These are phyloP conservation scores for Montipora efflorescens DNA, from an alignment of 64 coral and sea anemone species.

Conservation along the genomic window DNA sequence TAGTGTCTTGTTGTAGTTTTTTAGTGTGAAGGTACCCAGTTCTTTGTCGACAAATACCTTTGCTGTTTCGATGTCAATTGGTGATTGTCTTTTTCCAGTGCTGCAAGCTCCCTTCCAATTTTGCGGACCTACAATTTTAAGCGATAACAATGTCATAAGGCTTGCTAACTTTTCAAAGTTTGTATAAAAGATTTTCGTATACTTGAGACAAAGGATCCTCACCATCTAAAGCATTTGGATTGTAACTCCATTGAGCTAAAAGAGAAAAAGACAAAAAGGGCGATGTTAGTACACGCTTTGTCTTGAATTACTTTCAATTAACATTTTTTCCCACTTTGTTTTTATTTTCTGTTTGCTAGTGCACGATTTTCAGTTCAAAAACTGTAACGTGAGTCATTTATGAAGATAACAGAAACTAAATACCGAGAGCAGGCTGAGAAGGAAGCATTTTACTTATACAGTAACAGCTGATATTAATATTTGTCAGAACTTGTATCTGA, in stretches of 20 bases:
- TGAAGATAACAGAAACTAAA: too few relatives aligned
- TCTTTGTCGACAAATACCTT: not conserved
- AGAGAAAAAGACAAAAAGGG: not conserved
- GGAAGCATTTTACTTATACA: too few relatives aligned
- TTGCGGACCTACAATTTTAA: not conserved
- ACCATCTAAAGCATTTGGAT: not conserved
- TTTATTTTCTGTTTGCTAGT: too few relatives aligned
- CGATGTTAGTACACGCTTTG: too few relatives aligned
- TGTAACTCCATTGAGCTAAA: constrained; percentile 9
- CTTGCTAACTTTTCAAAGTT: not conserved
- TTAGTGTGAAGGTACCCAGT: not conserved
- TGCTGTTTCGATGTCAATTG: constrained; percentile 21
- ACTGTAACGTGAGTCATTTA: too few relatives aligned
- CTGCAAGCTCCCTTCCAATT: not conserved
- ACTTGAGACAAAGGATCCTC: not conserved
- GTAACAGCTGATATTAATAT: too few relatives aligned
- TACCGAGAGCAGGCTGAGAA: too few relatives aligned
- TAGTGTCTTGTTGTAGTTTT: constrained; percentile 6
- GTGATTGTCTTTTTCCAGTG: constrained; percentile 46
- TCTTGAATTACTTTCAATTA: not conserved
- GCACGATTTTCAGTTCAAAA: too few relatives aligned
- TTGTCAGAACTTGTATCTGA: not conserved
- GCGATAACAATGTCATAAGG: too few relatives aligned
- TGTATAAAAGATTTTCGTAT: not conserved
- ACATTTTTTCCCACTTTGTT: not conserved